Evolutionary conservation across 2,888 invertebrate genomes (phyloP), one percentile per base, ranked within the genome.

Genomic region (Agapostemon virescens): DNA sequence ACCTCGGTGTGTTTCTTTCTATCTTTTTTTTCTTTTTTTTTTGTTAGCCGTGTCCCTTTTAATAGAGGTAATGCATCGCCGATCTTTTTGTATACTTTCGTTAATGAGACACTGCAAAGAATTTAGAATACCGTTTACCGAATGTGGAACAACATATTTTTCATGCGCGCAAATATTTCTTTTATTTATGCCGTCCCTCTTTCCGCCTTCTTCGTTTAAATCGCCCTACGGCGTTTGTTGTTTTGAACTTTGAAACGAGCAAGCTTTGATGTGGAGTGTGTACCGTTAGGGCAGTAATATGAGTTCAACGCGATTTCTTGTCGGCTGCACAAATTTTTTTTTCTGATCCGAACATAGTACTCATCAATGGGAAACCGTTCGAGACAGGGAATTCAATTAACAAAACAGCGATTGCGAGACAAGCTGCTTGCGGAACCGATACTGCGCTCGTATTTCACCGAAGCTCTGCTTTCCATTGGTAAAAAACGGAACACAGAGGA

Each of bases 351-450:
- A 30, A 38, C 72, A 20, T 23, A 55, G 69, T 68, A 58, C 68
- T 63, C 61, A 68, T 81, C 78, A 82, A 78, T 78, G 82, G 33
- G 66, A 64, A 74, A 69, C 74, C 40, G 78, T 82, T 79, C 76
- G 69, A 76, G 72, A 77, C 83, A 82, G 82, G 74, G 84, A 87
- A 87, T 88, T 88, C 85, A 88, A 88, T 88, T 89, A 83, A 80
- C 84, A 83, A 88, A 87, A 86, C 82, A 85, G 83, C 83, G 88
- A 87, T 86, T 79, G 84, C 84, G 84, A 85, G 84, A 86, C 84
- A 87, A 86, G 84, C 81, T 81, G 88, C 85, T 86, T 79, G 82
- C 83, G 83, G 84, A 69, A 69, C 64, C 78, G 69, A 69, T 74
- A 58, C 30, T 49, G 26, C 45, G 77, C 77, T 76, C 83, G 74